Percentiles rank a stretch among this genome's conserved stretches.
Conservation (phyloP, 2,888 invertebrate genomes). For the Scaeva pyrastri region DNA sequence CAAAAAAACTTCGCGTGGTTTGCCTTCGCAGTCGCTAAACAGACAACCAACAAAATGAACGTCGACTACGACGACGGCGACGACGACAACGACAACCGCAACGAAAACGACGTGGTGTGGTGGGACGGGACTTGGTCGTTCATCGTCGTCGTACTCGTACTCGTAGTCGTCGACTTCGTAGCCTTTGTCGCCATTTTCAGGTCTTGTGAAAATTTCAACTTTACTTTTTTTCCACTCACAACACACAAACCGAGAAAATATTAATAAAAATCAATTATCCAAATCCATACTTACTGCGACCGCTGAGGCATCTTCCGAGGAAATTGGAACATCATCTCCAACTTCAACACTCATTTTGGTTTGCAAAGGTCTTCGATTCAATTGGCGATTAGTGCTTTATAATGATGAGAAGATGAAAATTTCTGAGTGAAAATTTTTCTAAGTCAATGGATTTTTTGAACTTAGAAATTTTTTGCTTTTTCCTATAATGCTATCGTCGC, state of each 20-base stretch:
- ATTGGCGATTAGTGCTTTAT: slow-evolving; percentile 9
- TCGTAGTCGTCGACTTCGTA: neutral
- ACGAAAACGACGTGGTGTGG: slow-evolving; percentile 67
- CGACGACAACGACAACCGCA: slow-evolving; percentile 4
- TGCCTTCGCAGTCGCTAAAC: slow-evolving; percentile 57
- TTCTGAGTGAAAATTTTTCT: slow-evolving; percentile 74
- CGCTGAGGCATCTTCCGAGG: slow-evolving; percentile 52
- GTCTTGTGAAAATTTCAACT: slow-evolving; percentile 64
- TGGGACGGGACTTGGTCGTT: slow-evolving; percentile 46
- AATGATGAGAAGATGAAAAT: slow-evolving; percentile 25
- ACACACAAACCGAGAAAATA: slow-evolving; percentile 35
- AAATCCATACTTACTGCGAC: slow-evolving; percentile 64
- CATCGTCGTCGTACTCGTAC: neutral
- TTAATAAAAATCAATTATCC: slow-evolving; percentile 47
- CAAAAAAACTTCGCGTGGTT: slow-evolving; percentile 66
- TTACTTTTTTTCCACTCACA: slow-evolving; percentile 50
- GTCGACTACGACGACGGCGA: slow-evolving; percentile 48
- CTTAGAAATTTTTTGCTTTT: slow-evolving; percentile 79
- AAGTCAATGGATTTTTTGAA: slow-evolving; percentile 78
- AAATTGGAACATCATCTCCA: slow-evolving; percentile 31
- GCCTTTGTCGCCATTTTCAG: slow-evolving; percentile 75
- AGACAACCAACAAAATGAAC: slow-evolving; percentile 74
- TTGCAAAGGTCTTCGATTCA: slow-evolving; percentile 31
- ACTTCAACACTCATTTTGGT: slow-evolving; percentile 70
- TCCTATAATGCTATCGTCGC: slow-evolving; percentile 59